phyloP scores from a whole-genome alignment of 2,888 invertebrate genomes.

The Drosophila hamatofila region DNA sequence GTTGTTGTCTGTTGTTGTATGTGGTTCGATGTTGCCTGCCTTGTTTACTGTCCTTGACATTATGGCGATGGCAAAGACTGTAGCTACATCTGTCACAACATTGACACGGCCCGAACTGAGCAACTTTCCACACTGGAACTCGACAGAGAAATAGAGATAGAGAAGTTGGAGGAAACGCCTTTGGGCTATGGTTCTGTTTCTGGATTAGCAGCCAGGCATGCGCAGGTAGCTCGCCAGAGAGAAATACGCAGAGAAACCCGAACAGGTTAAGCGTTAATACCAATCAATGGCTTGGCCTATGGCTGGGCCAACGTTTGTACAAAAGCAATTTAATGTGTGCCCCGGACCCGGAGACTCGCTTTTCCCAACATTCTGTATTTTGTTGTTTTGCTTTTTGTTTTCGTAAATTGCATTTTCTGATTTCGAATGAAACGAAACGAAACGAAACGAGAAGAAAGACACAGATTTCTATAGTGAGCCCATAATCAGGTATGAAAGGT shows the following conservation, averaged over 20 bases:
- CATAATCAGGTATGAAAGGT: constrained; percentile 80
- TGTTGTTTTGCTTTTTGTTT: constrained; percentile 48
- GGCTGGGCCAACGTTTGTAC: constrained; percentile 34
- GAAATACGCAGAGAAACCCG: constrained; percentile 24
- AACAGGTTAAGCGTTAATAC: constrained; percentile 79
- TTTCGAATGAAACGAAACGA: constrained; percentile 71
- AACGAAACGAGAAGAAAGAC: constrained; percentile 42
- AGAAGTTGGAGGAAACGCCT: constrained; percentile 32
- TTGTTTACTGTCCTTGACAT: constrained; percentile 56
- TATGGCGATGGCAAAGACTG: constrained; percentile 25
- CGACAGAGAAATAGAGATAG: background rate
- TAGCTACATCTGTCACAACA: constrained; percentile 49
- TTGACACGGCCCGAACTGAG: constrained; percentile 40
- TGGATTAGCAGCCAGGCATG: constrained; percentile 42
- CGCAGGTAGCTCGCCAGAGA: constrained; percentile 20
- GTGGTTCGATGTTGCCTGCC: constrained; percentile 17
- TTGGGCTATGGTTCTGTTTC: constrained; percentile 12
- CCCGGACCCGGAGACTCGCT: constrained; percentile 40
- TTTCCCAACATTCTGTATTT: constrained; percentile 45
- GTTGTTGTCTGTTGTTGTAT: constrained; percentile 21
- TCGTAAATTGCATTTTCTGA: constrained; percentile 81
- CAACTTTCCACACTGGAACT: constrained; percentile 45
- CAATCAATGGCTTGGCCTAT: constrained; percentile 71
- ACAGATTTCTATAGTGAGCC: constrained; percentile 29
- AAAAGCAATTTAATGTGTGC: constrained; percentile 61